These are phyloP conservation scores for Pristionchus mayeri DNA, from an alignment of 2,888 invertebrate species.

Conservation along the genomic window DNA sequence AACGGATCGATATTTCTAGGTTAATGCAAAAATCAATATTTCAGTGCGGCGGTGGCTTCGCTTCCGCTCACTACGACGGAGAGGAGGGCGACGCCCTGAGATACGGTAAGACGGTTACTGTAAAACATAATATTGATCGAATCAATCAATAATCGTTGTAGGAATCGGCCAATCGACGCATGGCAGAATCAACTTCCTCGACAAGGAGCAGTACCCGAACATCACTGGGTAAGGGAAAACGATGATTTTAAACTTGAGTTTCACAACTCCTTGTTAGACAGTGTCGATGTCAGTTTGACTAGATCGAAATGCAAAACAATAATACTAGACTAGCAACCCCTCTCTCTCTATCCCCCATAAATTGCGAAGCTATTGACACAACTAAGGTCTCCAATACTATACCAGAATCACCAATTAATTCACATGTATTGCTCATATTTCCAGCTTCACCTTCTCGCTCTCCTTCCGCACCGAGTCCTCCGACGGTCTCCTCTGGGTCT, in stretches of 20 bases:
- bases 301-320: too few relatives aligned
- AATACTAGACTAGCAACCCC: too few relatives aligned
- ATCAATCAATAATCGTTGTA: background rate
- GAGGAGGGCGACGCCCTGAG: slow-evolving; percentile 43
- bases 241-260: too few relatives aligned
- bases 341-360: too few relatives aligned
- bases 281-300: too few relatives aligned
- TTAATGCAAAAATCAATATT: background rate
- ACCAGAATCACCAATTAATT: background rate
- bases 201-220: slow-evolving; percentile 62
- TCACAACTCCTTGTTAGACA: too few relatives aligned
- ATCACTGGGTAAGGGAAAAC: slow-evolving; percentile 60
- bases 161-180: slow-evolving; percentile 60
- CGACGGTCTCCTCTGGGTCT: slow-evolving; percentile 73
- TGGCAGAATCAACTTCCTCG: slow-evolving; percentile 68
- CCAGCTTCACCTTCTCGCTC: slow-evolving; percentile 66
- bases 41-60: slow-evolving; percentile 48
- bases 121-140: background rate
- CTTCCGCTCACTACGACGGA: slow-evolving; percentile 18
- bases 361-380: too few relatives aligned
- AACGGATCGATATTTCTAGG: background rate
- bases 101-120: slow-evolving; percentile 38
- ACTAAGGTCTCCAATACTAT: too few relatives aligned
- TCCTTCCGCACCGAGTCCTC: slow-evolving; percentile 62
- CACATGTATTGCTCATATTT: background rate